A percentile compares a stretch with the other conserved stretches of the same genome.
These are phyloP conservation scores for Trematocara marginatum DNA, from an alignment of 2,113 vertebrate genomes.

Conservation along the genomic window DNA sequence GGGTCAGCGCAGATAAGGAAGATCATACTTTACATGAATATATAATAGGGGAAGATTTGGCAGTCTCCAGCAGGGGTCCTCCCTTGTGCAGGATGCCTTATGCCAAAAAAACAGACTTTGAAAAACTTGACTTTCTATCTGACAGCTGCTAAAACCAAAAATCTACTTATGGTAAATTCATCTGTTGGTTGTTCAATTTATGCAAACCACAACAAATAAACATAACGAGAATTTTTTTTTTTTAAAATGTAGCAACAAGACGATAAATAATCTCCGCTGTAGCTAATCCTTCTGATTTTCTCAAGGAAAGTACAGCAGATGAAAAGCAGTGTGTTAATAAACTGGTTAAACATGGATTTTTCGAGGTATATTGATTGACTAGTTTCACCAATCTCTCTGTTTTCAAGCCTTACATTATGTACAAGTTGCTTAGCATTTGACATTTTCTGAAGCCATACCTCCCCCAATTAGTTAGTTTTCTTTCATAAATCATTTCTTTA, in stretches of 20 bases:
- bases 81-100: conserved; percentile 36
- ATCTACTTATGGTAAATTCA: not conserved
- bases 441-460: conserved; percentile 14
- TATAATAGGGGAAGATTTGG: not conserved
- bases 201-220: not conserved
- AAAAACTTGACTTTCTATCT: not conserved
- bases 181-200: conserved; percentile 15
- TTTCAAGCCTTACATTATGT: not conserved
- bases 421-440: conserved; percentile 3
- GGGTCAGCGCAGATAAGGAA: conserved; percentile 42
- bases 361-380: not conserved
- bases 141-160: not conserved
- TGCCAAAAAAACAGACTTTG: not conserved
- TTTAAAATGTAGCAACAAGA: not conserved
- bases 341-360: conserved; percentile 36
- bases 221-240: not conserved
- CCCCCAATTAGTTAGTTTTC: conserved; percentile 12
- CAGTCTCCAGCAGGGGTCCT: conserved; percentile 63
- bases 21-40: conserved; percentile 37
- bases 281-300: conserved; percentile 45
- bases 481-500: conserved; percentile 13
- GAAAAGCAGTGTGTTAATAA: conserved; percentile 33
- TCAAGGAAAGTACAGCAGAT: conserved; percentile 26
- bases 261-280: not conserved
- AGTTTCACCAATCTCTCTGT: not conserved